A percentile compares a stretch with the other conserved stretches of the same genome.
Conservation (phyloP, 2,113 vertebrate species). For the Panthera tigris region DNA sequence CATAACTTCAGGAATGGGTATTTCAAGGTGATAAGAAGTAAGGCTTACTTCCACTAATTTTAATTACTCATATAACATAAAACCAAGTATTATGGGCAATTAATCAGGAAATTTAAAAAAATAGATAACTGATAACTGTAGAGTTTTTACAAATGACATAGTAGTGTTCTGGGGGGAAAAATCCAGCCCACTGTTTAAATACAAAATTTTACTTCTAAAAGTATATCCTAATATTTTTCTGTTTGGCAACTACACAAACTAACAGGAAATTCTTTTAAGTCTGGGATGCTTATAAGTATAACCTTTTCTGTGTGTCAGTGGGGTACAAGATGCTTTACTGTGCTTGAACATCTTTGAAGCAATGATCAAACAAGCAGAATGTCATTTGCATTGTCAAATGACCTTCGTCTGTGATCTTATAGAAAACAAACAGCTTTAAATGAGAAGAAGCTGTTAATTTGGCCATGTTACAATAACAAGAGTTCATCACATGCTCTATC, state of each 20-base stretch:
- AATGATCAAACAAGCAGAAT: constrained; percentile 29
- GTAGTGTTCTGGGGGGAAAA: neutral
- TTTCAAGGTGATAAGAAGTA: neutral
- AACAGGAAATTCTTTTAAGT: neutral
- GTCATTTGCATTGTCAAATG: neutral
- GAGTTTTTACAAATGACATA: neutral
- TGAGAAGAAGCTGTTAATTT: constrained; percentile 31
- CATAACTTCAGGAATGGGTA: neutral
- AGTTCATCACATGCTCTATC: neutral
- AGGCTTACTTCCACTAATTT: neutral
- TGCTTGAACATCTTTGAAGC: constrained; percentile 2
- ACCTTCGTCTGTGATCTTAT: constrained; percentile 38
- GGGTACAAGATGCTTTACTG: neutral
- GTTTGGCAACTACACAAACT: neutral
- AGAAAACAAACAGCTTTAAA: constrained; percentile 54
- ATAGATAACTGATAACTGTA: neutral
- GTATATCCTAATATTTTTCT: neutral
- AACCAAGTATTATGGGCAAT: neutral
- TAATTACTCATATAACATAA: neutral
- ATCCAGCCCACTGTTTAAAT: neutral
- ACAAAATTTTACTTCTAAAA: neutral
- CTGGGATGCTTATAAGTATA: neutral
- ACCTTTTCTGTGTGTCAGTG: neutral
- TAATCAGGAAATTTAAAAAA: neutral
- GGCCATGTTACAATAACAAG: constrained; percentile 1